phyloP scores from a whole-genome alignment of 2,113 vertebrate species.

The Pseudopodoces humilis region DNA sequence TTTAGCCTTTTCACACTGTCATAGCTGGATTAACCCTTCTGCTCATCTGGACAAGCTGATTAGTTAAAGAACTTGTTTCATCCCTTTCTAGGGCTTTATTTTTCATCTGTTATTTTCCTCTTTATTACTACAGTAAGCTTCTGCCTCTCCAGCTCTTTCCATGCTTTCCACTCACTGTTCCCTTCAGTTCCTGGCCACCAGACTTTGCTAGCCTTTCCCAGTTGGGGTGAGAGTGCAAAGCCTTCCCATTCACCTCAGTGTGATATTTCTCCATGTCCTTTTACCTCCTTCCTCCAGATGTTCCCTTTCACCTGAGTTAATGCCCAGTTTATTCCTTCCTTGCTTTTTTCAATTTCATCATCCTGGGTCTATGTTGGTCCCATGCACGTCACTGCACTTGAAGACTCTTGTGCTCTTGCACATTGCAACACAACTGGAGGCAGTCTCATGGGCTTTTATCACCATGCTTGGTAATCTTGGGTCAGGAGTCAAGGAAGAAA shows the following conservation, averaged over 20 bases:
- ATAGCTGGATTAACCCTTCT: constrained; percentile 42
- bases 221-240: neutral
- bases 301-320: neutral
- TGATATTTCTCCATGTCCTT: neutral
- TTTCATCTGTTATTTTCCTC: constrained; percentile 29
- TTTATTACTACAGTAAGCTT: constrained; percentile 6
- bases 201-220: neutral
- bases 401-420: neutral
- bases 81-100: constrained; percentile 37
- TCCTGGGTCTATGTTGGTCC: accelerated
- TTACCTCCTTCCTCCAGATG: neutral
- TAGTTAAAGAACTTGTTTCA: constrained; percentile 54
- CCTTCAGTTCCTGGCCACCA: neutral
- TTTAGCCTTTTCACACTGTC: constrained; percentile 11
- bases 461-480: accelerated
- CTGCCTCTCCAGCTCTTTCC: neutral
- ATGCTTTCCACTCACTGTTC: neutral
- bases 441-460: neutral
- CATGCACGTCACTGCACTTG: neutral
- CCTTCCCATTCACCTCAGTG: neutral
- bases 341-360: neutral
- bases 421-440: neutral
- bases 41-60: constrained; percentile 52
- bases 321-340: neutral
- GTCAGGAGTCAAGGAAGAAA: neutral